A percentile compares a stretch with the other conserved stretches of the same genome.
phyloP scores from a whole-genome alignment of 2,797 vertebrate species.

The Aldrovandia affinis region DNA sequence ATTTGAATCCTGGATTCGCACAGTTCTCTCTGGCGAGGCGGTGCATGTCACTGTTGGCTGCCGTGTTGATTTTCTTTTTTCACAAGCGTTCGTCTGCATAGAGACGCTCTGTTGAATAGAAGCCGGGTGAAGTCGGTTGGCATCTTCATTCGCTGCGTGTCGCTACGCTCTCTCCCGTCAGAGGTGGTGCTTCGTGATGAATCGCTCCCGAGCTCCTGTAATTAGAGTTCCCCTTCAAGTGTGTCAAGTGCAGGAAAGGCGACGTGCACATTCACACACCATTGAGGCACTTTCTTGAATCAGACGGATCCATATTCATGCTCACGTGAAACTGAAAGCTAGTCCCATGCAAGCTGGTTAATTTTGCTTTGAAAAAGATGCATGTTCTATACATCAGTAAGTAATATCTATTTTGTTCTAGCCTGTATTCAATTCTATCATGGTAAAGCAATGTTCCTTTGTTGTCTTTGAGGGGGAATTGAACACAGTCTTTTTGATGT shows the following conservation, averaged over 20 bases:
- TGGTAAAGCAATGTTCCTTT: constrained; percentile 15
- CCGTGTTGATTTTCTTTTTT: constrained; percentile 35
- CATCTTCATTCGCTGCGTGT: constrained; percentile 37
- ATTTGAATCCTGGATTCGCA: background rate
- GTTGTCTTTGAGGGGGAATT: constrained; percentile 16
- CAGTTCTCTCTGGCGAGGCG: background rate
- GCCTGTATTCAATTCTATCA: constrained; percentile 6
- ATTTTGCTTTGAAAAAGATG: background rate
- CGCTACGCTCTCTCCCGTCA: constrained; percentile 8
- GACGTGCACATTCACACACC: background rate
- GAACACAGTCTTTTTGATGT: constrained; percentile 6
- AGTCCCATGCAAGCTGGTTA: background rate
- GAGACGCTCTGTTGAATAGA: constrained; percentile 19
- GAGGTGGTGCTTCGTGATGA: constrained; percentile 44
- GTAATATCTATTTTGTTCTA: background rate
- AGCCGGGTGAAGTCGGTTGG: constrained; percentile 15
- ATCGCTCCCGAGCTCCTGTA: constrained; percentile 42
- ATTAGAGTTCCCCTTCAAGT: constrained; percentile 7
- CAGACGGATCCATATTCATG: constrained; percentile 1
- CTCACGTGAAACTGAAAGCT: constrained; percentile 8
- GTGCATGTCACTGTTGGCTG: background rate
- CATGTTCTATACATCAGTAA: background rate
- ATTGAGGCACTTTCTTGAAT: background rate
- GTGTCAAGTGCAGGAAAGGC: background rate
- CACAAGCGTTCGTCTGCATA: constrained; percentile 42